Evolutionary conservation across 2,113 vertebrate genomes (phyloP).

Genomic region (Laticauda laticaudata): DNA sequence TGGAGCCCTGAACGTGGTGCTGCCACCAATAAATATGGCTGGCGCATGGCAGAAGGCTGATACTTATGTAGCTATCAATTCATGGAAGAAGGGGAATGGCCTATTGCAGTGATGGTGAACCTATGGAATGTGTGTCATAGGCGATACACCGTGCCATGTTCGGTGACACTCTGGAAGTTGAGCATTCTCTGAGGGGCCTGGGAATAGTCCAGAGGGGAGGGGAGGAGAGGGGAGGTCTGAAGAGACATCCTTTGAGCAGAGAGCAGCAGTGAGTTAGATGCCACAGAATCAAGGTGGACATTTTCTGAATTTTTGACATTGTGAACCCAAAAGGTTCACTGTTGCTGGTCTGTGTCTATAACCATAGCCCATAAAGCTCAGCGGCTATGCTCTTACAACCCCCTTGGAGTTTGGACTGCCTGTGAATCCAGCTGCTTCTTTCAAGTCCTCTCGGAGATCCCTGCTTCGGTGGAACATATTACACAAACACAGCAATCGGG

Average conservation of each 20-base stretch:
- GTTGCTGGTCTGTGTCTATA: not conserved
- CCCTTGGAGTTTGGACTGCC: not conserved
- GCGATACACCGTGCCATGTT: too few relatives aligned
- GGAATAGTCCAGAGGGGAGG: not conserved
- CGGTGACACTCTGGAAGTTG: not conserved
- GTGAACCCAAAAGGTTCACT: not conserved
- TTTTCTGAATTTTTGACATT: not conserved
- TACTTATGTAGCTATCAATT: not conserved
- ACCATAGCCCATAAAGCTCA: not conserved
- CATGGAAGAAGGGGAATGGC: not conserved
- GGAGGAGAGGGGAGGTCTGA: not conserved
- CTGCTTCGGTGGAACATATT: not conserved
- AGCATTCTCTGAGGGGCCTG: not conserved
- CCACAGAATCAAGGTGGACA: not conserved
- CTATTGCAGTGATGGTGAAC: too few relatives aligned
- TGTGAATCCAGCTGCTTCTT: not conserved
- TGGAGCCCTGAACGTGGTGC: not conserved
- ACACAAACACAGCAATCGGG: not conserved
- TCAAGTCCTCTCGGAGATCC: not conserved
- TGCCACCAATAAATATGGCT: not conserved
- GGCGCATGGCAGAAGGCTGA: not conserved
- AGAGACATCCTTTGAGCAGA: not conserved
- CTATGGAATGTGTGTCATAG: too few relatives aligned
- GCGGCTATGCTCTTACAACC: not conserved
- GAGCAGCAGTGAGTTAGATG: too few relatives aligned